Conservation (phyloP, 2,797 vertebrate species). For the Okamejei kenojei region DNA sequence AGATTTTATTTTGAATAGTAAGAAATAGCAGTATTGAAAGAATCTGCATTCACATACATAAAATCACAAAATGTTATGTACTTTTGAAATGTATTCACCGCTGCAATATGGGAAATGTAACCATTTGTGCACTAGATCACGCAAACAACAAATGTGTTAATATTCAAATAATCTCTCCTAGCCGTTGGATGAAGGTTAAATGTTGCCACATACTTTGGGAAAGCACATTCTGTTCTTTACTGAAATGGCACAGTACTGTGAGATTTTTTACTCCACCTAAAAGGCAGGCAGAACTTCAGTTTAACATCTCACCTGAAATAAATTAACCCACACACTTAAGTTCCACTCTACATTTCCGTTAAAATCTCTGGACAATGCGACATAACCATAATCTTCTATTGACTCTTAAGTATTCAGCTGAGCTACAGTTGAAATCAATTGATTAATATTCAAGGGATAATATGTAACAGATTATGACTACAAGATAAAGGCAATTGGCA, state of each 20-base stretch:
- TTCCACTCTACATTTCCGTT: no score
- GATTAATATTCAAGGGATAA: neutral
- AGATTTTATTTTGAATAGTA: neutral
- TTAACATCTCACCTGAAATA: no score
- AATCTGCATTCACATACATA: neutral
- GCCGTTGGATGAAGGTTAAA: neutral
- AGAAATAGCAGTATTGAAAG: neutral
- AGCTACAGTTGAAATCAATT: neutral
- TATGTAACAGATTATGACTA: neutral
- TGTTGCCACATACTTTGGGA: neutral
- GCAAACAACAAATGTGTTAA: neutral
- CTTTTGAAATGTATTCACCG: neutral
- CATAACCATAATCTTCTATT: no score
- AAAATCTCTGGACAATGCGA: no score
- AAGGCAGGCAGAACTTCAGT: neutral
- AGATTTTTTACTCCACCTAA: neutral
- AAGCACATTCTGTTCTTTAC: neutral
- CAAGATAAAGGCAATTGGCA: neutral
- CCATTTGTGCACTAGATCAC: neutral
- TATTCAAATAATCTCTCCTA: neutral
- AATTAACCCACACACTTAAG: no score
- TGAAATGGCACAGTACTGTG: neutral
- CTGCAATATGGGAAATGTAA: neutral
- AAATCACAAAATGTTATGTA: neutral
- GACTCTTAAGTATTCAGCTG: no score